phyloP scores from a whole-genome alignment of 2,888 invertebrate species.

The Deroplatys truncata region DNA sequence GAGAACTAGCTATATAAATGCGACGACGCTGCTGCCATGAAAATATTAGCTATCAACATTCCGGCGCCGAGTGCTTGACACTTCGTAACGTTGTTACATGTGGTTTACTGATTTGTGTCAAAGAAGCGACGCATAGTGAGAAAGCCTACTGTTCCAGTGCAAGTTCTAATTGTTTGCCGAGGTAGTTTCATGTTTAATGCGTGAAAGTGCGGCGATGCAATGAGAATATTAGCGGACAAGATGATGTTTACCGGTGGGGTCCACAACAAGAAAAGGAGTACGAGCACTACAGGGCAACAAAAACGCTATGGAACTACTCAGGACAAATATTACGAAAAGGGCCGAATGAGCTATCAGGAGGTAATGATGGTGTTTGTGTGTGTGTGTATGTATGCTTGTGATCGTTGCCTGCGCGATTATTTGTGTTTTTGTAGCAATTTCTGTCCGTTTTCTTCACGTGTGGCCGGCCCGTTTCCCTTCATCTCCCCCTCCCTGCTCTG shows the following conservation, averaged over 20 bases:
- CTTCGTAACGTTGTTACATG: not conserved
- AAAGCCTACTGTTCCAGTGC: not conserved
- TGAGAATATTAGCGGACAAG: constrained; percentile 39
- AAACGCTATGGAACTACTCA: constrained; percentile 10
- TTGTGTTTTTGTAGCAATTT: not conserved
- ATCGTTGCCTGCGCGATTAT: not conserved
- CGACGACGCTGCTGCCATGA: constrained; percentile 1
- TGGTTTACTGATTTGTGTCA: not conserved
- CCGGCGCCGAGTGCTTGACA: constrained; percentile 2
- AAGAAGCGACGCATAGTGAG: not conserved
- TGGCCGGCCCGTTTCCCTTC: not conserved
- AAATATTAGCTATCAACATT: constrained; percentile 18
- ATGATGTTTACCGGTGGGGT: constrained; percentile 71
- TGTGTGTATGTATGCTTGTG: not conserved
- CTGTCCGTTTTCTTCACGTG: not conserved
- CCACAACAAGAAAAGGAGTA: constrained; percentile 53
- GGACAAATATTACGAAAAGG: constrained; percentile 22
- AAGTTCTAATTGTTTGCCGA: not conserved
- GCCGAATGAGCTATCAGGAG: constrained; percentile 28
- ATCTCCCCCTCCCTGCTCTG: not conserved
- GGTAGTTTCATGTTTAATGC: not conserved
- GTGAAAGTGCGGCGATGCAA: constrained; percentile 20
- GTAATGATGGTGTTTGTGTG: constrained; percentile 7
- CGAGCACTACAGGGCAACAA: constrained; percentile 16
- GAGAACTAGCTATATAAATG: constrained; percentile 12